phyloP scores from a whole-genome alignment of 1,140 invertebrate genomes.

The Temnothorax curvispinosus region DNA sequence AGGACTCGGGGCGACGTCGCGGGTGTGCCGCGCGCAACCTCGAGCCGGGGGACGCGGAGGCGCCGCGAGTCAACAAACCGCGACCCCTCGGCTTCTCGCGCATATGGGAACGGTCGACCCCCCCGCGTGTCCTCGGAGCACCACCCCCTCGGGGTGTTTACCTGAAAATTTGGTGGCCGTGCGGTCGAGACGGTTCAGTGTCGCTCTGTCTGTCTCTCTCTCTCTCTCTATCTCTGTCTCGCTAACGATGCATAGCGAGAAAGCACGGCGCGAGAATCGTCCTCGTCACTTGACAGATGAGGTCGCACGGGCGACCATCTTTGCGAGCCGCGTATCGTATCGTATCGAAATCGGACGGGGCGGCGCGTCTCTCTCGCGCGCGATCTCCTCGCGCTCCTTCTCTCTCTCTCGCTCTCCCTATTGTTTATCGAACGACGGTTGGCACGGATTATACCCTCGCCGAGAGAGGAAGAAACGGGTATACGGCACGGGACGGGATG shows the following conservation, averaged over 20 bases:
- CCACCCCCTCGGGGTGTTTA: constrained; percentile 38
- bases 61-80: not conserved
- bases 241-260: constrained; percentile 62
- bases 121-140: not conserved
- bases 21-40: not conserved
- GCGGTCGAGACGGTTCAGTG: not conserved
- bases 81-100: constrained; percentile 61
- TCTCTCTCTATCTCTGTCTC: not conserved
- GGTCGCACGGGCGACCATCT: constrained; percentile 76
- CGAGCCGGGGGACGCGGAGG: not conserved
- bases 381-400: no score
- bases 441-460: not conserved
- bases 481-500: not conserved
- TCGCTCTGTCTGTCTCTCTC: not conserved
- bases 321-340: constrained; percentile 48
- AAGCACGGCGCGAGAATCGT: constrained; percentile 48
- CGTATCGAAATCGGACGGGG: constrained; percentile 21
- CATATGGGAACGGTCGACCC: constrained; percentile 59
- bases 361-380: constrained; percentile 35
- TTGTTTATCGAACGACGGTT: constrained; percentile 32
- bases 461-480: not conserved
- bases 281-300: constrained; percentile 75
- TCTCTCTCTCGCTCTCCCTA: not conserved
- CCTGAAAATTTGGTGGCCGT: constrained; percentile 67
- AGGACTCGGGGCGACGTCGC: not conserved